phyloP scores from a whole-genome alignment of 2,888 invertebrate species.

The Melipona beecheii region DNA sequence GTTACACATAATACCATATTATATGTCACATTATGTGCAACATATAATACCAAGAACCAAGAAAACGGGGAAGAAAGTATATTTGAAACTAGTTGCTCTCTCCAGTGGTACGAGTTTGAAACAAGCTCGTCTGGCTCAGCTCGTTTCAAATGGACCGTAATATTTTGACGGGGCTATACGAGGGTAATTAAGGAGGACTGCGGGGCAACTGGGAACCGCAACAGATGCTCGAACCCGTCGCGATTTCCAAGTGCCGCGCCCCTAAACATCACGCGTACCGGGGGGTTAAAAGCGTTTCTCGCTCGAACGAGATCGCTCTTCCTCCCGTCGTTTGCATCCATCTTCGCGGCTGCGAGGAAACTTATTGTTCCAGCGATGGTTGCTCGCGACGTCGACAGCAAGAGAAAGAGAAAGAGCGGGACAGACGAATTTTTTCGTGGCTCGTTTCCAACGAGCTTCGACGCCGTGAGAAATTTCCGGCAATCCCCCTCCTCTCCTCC shows the following conservation, averaged over 20 bases:
- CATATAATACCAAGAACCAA: neutral
- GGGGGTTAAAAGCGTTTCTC: neutral
- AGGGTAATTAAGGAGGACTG: constrained; percentile 70
- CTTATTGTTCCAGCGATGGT: constrained; percentile 30
- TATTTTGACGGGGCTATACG: constrained; percentile 61
- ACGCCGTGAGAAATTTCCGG: constrained; percentile 47
- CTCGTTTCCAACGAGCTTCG: constrained; percentile 4
- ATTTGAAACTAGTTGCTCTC: neutral
- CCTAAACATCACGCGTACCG: neutral
- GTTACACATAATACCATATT: neutral
- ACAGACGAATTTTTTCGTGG: constrained; percentile 33
- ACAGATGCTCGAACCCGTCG: constrained; percentile 67
- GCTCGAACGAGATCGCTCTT: constrained; percentile 46
- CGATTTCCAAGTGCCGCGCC: constrained; percentile 51
- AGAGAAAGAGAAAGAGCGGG: neutral
- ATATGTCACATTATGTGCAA: neutral
- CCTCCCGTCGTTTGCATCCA: constrained; percentile 56
- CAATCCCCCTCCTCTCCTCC: constrained; percentile 35
- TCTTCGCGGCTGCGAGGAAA: constrained; percentile 39
- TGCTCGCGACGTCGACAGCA: constrained; percentile 22
- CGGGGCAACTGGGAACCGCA: constrained; percentile 69
- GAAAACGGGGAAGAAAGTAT: neutral
- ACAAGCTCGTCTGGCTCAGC: neutral
- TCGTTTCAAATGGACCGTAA: constrained; percentile 42
- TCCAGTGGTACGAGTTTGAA: constrained; percentile 24